These are phyloP conservation scores for Campylorhamphus procurvoides DNA, from an alignment of 2,113 vertebrate species.

Conservation along the genomic window DNA sequence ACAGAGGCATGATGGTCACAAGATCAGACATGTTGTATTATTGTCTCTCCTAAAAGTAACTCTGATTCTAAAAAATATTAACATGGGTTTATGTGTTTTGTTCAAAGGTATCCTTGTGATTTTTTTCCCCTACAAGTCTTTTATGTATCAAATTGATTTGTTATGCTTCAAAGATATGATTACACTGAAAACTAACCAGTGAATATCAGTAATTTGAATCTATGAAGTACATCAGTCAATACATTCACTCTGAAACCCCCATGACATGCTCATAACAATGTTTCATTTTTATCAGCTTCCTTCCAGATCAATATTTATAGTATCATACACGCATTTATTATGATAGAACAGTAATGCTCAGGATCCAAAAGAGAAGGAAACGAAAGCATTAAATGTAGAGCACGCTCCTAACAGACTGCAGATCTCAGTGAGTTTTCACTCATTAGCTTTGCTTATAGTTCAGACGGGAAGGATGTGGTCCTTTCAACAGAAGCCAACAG, in stretches of 20 bases:
- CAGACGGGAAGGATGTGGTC: not conserved
- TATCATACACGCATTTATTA: conserved; percentile 64
- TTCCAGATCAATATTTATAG: conserved; percentile 73
- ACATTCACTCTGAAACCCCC: conserved; percentile 52
- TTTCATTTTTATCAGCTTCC: conserved; percentile 68
- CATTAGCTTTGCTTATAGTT: not conserved
- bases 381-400: not conserved
- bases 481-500: not conserved
- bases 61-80: not conserved
- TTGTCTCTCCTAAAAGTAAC: not conserved
- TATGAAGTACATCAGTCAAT: conserved; percentile 74
- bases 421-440: not conserved
- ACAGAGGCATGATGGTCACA: not conserved
- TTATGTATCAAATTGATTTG: conserved; percentile 46
- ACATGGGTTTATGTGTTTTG: not conserved
- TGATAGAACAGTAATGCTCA: not conserved
- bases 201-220: conserved; percentile 73
- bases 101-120: not conserved
- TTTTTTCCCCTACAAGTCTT: conserved; percentile 1
- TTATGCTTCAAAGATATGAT: conserved; percentile 56
- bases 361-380: not conserved
- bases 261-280: conserved; percentile 41
- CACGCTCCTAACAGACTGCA: not conserved
- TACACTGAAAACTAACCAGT: conserved; percentile 63
- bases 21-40: not conserved